Conservation (phyloP, 2,113 vertebrate genomes). For the Eleginops maclovinus region DNA sequence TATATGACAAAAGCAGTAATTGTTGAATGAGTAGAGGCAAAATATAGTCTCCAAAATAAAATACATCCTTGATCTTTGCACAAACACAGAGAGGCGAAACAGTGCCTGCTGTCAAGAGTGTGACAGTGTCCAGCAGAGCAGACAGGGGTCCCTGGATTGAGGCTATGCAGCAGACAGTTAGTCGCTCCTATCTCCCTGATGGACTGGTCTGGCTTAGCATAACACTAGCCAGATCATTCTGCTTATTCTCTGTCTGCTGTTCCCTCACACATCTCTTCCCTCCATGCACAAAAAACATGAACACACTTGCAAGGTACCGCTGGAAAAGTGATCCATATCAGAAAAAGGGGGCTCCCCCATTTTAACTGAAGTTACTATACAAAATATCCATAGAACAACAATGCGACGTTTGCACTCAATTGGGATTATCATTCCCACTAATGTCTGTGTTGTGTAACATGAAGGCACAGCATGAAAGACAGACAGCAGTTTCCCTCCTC, state of each 20-base stretch:
- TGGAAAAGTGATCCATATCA: background rate
- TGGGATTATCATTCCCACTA: slow-evolving; percentile 38
- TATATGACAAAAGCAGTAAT: background rate
- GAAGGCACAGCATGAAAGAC: slow-evolving; percentile 64
- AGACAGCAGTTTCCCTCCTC: slow-evolving; percentile 63
- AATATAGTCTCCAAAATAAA: slow-evolving; percentile 17
- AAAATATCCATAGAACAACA: background rate
- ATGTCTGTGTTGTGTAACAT: slow-evolving; percentile 62
- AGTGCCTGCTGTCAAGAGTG: slow-evolving; percentile 73
- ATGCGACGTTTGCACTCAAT: slow-evolving; percentile 21
- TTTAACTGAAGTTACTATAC: background rate
- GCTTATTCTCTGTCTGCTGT: slow-evolving; percentile 55
- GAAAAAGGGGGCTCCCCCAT: background rate
- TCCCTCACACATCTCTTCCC: slow-evolving; percentile 29
- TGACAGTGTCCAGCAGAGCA: slow-evolving; percentile 81
- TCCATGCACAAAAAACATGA: slow-evolving; percentile 5
- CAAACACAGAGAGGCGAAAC: slow-evolving; percentile 47
- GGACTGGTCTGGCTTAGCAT: slow-evolving; percentile 57
- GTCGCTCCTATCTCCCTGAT: slow-evolving; percentile 77
- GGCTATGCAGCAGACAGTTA: slow-evolving; percentile 71
- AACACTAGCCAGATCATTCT: slow-evolving; percentile 77
- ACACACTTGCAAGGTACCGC: background rate
- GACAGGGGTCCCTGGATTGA: slow-evolving; percentile 76
- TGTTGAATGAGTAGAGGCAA: background rate
- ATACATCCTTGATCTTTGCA: slow-evolving; percentile 14